phyloP scores from a whole-genome alignment of 2,888 invertebrate genomes.

The Penaeus monodon region DNA sequence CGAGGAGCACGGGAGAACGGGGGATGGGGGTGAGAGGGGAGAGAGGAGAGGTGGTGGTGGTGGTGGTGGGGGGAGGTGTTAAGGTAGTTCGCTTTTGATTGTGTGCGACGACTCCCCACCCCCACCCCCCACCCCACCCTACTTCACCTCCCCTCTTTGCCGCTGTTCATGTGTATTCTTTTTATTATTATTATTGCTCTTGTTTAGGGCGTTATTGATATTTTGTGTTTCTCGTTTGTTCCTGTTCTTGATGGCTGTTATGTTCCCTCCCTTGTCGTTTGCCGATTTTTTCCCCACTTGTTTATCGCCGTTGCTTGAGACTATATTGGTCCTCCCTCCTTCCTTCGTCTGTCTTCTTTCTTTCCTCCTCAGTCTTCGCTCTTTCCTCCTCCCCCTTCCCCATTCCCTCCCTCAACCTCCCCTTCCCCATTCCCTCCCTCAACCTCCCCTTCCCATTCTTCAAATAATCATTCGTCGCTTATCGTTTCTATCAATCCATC shows the following conservation, averaged over 20 bases:
- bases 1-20: no score
- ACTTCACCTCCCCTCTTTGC: no score
- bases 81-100: no score
- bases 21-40: no score
- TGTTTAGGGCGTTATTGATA: no score
- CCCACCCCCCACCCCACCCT: background rate
- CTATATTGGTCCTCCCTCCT: background rate
- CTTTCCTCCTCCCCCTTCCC: no score
- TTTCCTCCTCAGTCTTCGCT: background rate
- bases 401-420: no score
- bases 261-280: background rate
- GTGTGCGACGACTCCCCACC: background rate
- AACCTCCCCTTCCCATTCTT: background rate
- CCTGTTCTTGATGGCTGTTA: background rate
- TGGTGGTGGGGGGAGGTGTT: no score
- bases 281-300: background rate
- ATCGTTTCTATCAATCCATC: background rate
- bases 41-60: no score
- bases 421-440: no score
- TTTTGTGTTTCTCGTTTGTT: background rate
- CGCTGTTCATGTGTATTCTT: no score
- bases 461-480: background rate
- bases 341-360: background rate
- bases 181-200: no score
- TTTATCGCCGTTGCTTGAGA: background rate